Evolutionary conservation across 2,797 vertebrate species (phyloP), one percentile per base, ranked within the genome.

Genomic region (Erpetoichthys calabaricus): DNA sequence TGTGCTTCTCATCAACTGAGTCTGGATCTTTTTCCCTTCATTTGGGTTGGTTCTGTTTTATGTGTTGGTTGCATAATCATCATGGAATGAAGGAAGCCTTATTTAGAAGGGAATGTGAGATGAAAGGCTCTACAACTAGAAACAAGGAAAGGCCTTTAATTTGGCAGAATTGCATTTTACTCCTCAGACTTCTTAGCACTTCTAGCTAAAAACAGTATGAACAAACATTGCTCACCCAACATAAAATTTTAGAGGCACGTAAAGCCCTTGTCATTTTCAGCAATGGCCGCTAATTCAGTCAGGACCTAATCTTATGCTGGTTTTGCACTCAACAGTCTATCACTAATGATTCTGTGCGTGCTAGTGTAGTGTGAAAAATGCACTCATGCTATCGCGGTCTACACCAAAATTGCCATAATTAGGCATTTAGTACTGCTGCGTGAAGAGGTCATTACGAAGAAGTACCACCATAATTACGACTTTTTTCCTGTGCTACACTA

Each of bases 311-410:
- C 65, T 70, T 74, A 70, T 69, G 71, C 66, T 73, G 62, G 67
- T 77, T 76, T 75, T 59, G 62, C 65, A 74, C 67, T 65, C 65
- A 79, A 77, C 58, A 73, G 67, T 65, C 63, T 68, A 66, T 57
- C 64, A 70, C 69, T 54, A 67, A 66, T 70, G 63, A 74, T 62
- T 65, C 63, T 63, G 60, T 56, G 68, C 57, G 65, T 69, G 74
- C 70, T 67, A 56, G 10, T 53, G 45, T 53, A 62, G 63, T 68
- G 64, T 66, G 68, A 61, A 77, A 60, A 69, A 65, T 59, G 70
- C 76, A 70, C 56, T 73, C 63, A 70, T 66, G 60, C 68, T 71
- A 69, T 71, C 60, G 73, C 75, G 65, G 67, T 66, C 65, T 68
- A 63, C 61, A 61, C 59, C 5, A 62, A 57, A 76, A 75, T 64